A percentile compares a stretch with the other conserved stretches of the same genome.
Evolutionary conservation across 1,140 invertebrate species (phyloP).

Genomic region (Limonius californicus): DNA sequence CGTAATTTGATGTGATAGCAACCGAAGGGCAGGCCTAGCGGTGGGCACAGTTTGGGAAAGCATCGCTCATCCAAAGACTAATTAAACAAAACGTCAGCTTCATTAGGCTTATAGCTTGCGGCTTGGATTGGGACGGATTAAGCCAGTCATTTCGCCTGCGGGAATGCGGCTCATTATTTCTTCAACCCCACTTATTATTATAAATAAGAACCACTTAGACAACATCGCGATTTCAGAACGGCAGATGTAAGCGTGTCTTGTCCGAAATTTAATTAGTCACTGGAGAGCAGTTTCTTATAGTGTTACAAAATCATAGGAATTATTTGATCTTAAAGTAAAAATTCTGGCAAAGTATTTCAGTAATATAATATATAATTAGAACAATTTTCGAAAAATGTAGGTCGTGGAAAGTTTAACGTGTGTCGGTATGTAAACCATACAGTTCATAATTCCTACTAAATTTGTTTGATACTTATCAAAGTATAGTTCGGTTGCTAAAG

Average conservation of each 20-base stretch:
- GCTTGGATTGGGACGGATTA: not conserved
- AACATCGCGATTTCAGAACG: not conserved
- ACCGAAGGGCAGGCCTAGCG: not conserved
- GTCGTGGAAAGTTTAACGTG: too few species aligned
- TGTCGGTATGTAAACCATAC: too few species aligned
- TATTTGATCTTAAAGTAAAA: too few species aligned
- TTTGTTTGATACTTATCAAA: too few species aligned
- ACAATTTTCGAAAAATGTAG: too few species aligned
- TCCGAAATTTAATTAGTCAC: not conserved
- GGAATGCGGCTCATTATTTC: not conserved
- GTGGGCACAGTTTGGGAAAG: not conserved
- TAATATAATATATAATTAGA: too few species aligned
- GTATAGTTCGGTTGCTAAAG: too few species aligned
- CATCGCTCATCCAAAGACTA: slow-evolving; percentile 1
- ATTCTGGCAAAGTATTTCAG: too few species aligned
- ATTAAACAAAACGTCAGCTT: slow-evolving; percentile 1
- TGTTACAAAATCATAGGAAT: not conserved
- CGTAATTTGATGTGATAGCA: not conserved
- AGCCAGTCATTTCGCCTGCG: not conserved
- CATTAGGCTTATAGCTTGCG: slow-evolving; percentile 1
- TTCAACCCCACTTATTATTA: not conserved
- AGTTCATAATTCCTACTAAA: too few species aligned
- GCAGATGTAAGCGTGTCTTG: not conserved
- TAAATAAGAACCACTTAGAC: not conserved
- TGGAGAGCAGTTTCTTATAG: too few species aligned